Percentiles rank a stretch among this genome's conserved stretches.
These are phyloP conservation scores for Heliothis peltigera DNA, from an alignment of 2,888 invertebrate species.

Conservation along the genomic window DNA sequence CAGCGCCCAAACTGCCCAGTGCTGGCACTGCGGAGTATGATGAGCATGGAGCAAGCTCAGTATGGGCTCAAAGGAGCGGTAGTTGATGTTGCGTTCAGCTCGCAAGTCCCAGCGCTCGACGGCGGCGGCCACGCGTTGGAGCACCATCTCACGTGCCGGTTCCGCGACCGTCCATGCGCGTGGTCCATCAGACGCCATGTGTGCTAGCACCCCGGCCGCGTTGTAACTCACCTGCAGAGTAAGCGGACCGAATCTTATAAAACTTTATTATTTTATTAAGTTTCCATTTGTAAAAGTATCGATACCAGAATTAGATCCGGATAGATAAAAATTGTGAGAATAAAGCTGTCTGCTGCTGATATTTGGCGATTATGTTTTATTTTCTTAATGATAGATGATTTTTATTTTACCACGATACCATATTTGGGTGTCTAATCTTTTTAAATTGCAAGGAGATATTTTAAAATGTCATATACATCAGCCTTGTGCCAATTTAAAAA, in stretches of 20 bases:
- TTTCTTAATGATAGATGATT: too few relatives aligned
- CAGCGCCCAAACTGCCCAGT: conserved; percentile 99
- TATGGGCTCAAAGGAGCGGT: conserved; percentile 97
- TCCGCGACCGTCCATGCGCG: conserved; percentile 94
- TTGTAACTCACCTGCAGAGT: conserved; percentile 95
- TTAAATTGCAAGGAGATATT: too few relatives aligned
- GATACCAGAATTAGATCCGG: too few relatives aligned
- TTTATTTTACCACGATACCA: too few relatives aligned
- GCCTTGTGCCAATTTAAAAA: too few relatives aligned
- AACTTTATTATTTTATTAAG: too few relatives aligned
- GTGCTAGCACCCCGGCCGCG: conserved; percentile 98
- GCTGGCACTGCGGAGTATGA: conserved; percentile 97
- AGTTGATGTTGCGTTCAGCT: conserved; percentile 98
- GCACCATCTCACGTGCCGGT: conserved; percentile 93
- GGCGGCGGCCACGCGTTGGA: conserved; percentile 94
- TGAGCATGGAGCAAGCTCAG: conserved; percentile 94
- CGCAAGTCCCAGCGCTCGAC: conserved; percentile 96
- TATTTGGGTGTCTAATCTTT: too few relatives aligned
- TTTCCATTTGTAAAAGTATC: too few relatives aligned
- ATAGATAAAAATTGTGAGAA: too few relatives aligned
- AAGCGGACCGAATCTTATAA: neutral
- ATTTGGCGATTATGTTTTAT: too few relatives aligned
- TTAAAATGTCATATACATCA: too few relatives aligned
- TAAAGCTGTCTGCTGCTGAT: too few relatives aligned
- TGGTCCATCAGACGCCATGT: conserved; percentile 97